These are phyloP conservation scores for Limonius californicus DNA, from an alignment of 1,140 invertebrate species.

Conservation along the genomic window DNA sequence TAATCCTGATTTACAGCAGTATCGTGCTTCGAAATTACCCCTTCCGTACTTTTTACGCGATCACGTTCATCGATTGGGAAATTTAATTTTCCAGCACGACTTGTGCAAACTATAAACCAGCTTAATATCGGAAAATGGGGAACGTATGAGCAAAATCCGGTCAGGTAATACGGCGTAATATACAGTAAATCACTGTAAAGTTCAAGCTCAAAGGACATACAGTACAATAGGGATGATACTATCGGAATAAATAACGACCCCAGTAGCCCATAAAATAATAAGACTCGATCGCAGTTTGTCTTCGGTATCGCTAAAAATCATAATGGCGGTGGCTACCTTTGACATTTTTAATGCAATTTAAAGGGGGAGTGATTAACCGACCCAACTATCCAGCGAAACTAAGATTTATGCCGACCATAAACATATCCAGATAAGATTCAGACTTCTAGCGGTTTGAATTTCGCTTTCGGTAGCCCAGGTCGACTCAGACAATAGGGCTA, in stretches of 20 bases:
- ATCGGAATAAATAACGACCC: slow-evolving; percentile 13
- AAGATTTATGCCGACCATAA: not conserved
- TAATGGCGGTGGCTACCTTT: slow-evolving; percentile 2
- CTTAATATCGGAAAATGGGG: not conserved
- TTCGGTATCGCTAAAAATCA: slow-evolving; percentile 12
- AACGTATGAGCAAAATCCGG: not conserved
- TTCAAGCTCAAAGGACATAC: slow-evolving; percentile 4
- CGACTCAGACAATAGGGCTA: not conserved
- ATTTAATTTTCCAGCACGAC: too few species aligned
- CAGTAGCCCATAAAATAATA: slow-evolving; percentile 12
- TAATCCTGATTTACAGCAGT: too few species aligned
- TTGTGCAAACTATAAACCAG: too few species aligned
- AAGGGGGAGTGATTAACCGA: not conserved
- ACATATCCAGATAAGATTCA: not conserved
- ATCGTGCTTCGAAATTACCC: too few species aligned
- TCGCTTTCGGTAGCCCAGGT: not conserved
- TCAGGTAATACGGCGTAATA: not conserved
- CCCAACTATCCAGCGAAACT: not conserved
- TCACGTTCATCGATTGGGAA: too few species aligned
- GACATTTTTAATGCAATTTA: slow-evolving; percentile 10
- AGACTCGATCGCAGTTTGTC: slow-evolving; percentile 3
- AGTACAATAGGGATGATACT: slow-evolving; percentile 13
- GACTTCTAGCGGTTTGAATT: not conserved
- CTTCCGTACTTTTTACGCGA: too few species aligned
- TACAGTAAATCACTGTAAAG: slow-evolving; percentile 9